Conservation (phyloP, 1,140 invertebrate genomes). For the Eumeta japonica region DNA sequence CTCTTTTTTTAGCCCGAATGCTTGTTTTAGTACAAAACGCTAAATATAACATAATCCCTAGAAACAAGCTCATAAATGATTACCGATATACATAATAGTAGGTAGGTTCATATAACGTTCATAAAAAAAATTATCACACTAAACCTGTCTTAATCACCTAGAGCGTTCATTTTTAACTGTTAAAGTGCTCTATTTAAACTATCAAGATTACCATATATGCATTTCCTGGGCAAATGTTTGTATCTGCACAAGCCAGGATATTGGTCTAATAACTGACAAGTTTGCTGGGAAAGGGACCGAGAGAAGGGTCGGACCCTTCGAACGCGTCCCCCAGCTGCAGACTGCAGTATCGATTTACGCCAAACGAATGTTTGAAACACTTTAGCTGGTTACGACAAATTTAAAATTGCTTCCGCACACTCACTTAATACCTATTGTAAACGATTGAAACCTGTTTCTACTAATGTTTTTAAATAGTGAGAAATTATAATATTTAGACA, state of each 20-base stretch:
- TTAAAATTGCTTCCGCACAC: no score
- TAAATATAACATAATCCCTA: no score
- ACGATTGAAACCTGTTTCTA: neutral
- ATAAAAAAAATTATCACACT: neutral
- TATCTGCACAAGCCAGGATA: no score
- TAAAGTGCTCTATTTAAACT: no score
- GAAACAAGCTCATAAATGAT: no score
- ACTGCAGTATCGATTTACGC: slow-evolving; percentile 29
- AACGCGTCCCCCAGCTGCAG: slow-evolving; percentile 16
- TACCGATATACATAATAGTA: no score
- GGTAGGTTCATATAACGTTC: no score
- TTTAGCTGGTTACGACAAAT: neutral
- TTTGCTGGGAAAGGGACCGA: neutral
- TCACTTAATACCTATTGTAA: no score
- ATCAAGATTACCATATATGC: neutral
- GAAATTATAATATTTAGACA: neutral
- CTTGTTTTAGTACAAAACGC: no score
- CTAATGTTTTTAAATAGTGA: neutral
- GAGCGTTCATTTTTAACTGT: neutral
- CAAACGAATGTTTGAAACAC: slow-evolving; percentile 5
- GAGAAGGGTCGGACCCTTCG: slow-evolving; percentile 20
- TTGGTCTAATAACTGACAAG: neutral
- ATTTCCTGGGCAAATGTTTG: neutral
- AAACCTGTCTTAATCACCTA: neutral
- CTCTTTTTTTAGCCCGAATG: no score